Conservation (phyloP, 2,888 invertebrate genomes). For the Bombyx huttoni region DNA sequence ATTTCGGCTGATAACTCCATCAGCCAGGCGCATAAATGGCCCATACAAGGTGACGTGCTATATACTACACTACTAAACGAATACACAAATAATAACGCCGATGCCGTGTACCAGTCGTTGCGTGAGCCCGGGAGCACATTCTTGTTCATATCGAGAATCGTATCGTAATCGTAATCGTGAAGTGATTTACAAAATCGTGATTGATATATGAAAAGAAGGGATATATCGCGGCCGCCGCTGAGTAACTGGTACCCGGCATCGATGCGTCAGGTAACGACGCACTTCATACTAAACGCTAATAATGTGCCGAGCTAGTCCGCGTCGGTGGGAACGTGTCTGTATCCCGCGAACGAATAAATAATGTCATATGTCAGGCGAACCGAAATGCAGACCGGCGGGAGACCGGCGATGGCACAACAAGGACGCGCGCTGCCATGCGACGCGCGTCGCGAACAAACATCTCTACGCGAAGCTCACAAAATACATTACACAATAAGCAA, state of each 20-base stretch:
- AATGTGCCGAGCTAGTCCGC: slow-evolving; percentile 41
- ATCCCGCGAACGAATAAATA: slow-evolving; percentile 49
- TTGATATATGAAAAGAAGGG: too few relatives aligned
- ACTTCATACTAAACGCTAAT: slow-evolving; percentile 45
- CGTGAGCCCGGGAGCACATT: slow-evolving; percentile 4
- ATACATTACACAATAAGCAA: slow-evolving; percentile 55
- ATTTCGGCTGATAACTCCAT: too few relatives aligned
- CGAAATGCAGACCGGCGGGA: slow-evolving; percentile 33
- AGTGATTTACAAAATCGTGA: too few relatives aligned
- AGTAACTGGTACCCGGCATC: slow-evolving; percentile 26
- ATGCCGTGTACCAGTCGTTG: slow-evolving; percentile 21
- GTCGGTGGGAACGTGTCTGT: slow-evolving; percentile 62
- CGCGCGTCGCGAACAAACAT: slow-evolving; percentile 32
- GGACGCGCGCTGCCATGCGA: slow-evolving; percentile 41
- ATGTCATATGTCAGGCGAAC: slow-evolving; percentile 41
- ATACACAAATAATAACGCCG: slow-evolving; percentile 31
- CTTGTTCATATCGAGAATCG: neutral
- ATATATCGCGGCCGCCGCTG: too few relatives aligned
- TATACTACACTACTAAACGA: slow-evolving; percentile 18
- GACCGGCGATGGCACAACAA: slow-evolving; percentile 5
- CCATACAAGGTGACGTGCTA: slow-evolving; percentile 4
- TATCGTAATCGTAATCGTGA: too few relatives aligned
- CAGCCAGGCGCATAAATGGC: too few relatives aligned
- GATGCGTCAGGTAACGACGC: slow-evolving; percentile 61
- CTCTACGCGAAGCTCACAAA: slow-evolving; percentile 41